Evolutionary conservation across 2,113 vertebrate species (phyloP), one percentile per base, ranked within the genome.

Genomic region (Myanophis thanlyinensis): DNA sequence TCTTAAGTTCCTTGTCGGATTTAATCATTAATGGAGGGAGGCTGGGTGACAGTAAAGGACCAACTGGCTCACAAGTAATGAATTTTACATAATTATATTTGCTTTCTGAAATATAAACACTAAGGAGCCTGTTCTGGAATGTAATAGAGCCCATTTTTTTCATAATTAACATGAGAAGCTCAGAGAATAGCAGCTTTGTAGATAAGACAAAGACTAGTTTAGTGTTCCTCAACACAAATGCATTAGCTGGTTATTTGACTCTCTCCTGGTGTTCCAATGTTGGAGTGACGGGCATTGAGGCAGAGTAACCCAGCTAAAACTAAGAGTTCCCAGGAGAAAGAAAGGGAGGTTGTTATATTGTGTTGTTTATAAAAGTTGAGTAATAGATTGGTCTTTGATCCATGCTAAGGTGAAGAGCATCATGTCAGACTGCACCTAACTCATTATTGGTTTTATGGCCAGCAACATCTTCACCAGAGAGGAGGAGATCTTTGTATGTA

Each of bases 41-140:
- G 35, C 30, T 67, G 11, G 88, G 15, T 2, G 92, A 87, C 89
- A 93, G 56, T 93, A 91, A 95, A 49, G 53, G 80, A 91, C 86
- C 93, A 94, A 93, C 96, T 51, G 95, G 94, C 96, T 93, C 48
- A 93, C 52, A 53, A 91, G 56, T 95, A 96, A 97, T 94, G 91
- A 93, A 97, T 95, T 95, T 95, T 97, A 52, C 92, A 92, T 96
- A 96, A 93, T 97, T 95, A 92, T 96, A 95, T 96, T 97, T 97
- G 95, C 94, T 96, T 96, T 89, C 48, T 96, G 96, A 95, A 97
- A 96, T 88, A 94, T 94, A 94, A 97, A 96, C 93, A 96, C 67
- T 73, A 94, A 93, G 94, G 91, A 87, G 93, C 93, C 94, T 96
- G 92, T 92, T 97, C 96, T 94, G 94, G 93, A 95, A 97, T 95